phyloP scores from a whole-genome alignment of 1,140 invertebrate species.

The Phenacoccus solenopsis region DNA sequence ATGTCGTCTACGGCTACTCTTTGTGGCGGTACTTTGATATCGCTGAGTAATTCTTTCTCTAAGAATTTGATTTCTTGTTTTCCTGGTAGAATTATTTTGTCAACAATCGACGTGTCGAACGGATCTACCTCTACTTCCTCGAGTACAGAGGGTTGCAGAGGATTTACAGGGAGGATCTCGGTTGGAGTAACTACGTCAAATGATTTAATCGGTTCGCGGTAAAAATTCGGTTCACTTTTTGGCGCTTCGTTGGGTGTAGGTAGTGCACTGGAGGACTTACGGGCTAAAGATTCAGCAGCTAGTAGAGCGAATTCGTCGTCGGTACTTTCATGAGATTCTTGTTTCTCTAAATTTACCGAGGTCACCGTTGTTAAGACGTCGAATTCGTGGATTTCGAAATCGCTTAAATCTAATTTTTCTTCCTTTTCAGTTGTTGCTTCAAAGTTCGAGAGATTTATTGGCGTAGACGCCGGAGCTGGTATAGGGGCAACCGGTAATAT shows the following conservation, averaged over 20 bases:
- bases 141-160: neutral
- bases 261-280: conserved; percentile 41
- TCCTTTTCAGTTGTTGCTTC: conserved; percentile 11
- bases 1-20: neutral
- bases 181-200: neutral
- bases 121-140: conserved; percentile 49
- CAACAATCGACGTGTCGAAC: conserved; percentile 76
- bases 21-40: neutral
- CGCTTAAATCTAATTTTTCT: conserved; percentile 9
- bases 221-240: too few species aligned
- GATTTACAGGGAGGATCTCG: neutral
- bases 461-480: neutral
- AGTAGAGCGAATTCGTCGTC: conserved; percentile 61
- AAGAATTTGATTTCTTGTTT: conserved; percentile 19
- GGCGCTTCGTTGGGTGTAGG: neutral
- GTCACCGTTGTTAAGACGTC: conserved; percentile 6
- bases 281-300: conserved; percentile 47
- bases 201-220: neutral
- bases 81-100: conserved; percentile 57
- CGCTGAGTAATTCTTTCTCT: neutral
- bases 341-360: neutral
- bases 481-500: conserved; percentile 20
- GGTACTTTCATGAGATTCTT: conserved; percentile 25
- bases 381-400: conserved; percentile 35
- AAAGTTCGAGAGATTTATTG: neutral